Evolutionary conservation across 1,140 invertebrate species (phyloP), one percentile per base, ranked within the genome.

Genomic region (Pseudoatta argentina): DNA sequence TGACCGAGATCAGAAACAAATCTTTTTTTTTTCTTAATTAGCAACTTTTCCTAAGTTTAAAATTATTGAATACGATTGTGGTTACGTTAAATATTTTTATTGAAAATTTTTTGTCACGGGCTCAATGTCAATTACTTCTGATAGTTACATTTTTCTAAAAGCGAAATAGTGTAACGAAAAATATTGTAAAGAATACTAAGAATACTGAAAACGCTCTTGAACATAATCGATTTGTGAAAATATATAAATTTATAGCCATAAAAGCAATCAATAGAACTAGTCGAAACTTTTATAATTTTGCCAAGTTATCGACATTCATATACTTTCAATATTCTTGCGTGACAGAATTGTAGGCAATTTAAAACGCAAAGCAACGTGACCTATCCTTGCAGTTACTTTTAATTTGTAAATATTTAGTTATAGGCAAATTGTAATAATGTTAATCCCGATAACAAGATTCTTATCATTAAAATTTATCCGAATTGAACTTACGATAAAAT

Each of bases 1-100:
- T 69, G 77, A 81, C 77, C 77, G 44, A 7, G n/a, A 53, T 53
- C 18, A 24, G 44, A 59, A 39, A 55, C 63, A 30, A 55, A n/a
- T 51, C 66, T 51, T 14, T 44, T 34, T 34, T 44, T 30, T 34
- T 39, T 66, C 3, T n/a, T 3, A 53, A 34, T 4, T 24, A 10
- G n/a, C 12, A 7, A 14, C 10, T 72, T 72, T 48, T 21, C 7
- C 5, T 21, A 8, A 48, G 12, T 1, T 16, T 51, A 5, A 44
- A 8, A 51, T 7, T 16, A 53, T 8, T 18, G 27, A 75, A 16
- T 18, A 21, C 5, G 2, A 27, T 27, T 39, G 64, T 51, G 10
- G 14, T 27, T 21, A 21, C 51, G 24, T 34, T 27, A 27, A 44
- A 30, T 44, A 39, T 55, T 48, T 18, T 71, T 18, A 18, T 53